Percentiles rank a stretch among this genome's conserved stretches.
phyloP scores from a whole-genome alignment of 1,140 invertebrate genomes.

The Heliconius hewitsoni region DNA sequence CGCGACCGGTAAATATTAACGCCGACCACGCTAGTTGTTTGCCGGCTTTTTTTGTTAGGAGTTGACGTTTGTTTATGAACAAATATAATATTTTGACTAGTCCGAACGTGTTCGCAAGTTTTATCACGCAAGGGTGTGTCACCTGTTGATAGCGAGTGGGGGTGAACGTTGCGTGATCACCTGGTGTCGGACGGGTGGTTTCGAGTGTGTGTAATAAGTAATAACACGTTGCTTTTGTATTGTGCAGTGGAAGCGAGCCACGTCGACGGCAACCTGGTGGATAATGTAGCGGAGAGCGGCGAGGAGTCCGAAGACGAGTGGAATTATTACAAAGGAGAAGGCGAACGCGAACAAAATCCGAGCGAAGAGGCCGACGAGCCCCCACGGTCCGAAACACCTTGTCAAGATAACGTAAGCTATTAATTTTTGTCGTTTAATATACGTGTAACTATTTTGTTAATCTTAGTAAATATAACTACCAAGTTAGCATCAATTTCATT shows the following conservation, averaged over 20 bases:
- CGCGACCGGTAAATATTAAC: slow-evolving; percentile 73
- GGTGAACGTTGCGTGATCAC: slow-evolving; percentile 46
- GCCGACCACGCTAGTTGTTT: slow-evolving; percentile 49
- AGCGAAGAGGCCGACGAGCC: slow-evolving; percentile 69
- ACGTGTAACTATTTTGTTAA: neutral
- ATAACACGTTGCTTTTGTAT: slow-evolving; percentile 52
- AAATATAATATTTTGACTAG: slow-evolving; percentile 5
- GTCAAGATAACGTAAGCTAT: slow-evolving; percentile 74
- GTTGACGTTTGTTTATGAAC: slow-evolving; percentile 1
- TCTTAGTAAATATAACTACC: neutral
- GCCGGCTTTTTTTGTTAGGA: slow-evolving; percentile 14
- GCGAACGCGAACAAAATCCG: slow-evolving; percentile 69
- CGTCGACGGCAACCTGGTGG: slow-evolving; percentile 80
- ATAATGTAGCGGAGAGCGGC: slow-evolving; percentile 88
- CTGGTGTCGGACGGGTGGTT: slow-evolving; percentile 46
- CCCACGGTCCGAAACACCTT: slow-evolving; percentile 73
- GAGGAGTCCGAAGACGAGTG: slow-evolving; percentile 90
- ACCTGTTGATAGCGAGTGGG: slow-evolving; percentile 68
- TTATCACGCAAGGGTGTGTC: slow-evolving; percentile 68
- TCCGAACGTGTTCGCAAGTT: slow-evolving; percentile 9
- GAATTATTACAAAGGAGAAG: slow-evolving; percentile 87
- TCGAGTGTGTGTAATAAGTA: slow-evolving; percentile 31
- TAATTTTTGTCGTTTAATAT: neutral
- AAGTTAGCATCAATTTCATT: neutral
- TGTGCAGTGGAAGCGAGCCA: slow-evolving; percentile 71